Evolutionary conservation across 2,888 invertebrate genomes (phyloP), one percentile per base, ranked within the genome.

Genomic region (Ischnus inquisitorius): DNA sequence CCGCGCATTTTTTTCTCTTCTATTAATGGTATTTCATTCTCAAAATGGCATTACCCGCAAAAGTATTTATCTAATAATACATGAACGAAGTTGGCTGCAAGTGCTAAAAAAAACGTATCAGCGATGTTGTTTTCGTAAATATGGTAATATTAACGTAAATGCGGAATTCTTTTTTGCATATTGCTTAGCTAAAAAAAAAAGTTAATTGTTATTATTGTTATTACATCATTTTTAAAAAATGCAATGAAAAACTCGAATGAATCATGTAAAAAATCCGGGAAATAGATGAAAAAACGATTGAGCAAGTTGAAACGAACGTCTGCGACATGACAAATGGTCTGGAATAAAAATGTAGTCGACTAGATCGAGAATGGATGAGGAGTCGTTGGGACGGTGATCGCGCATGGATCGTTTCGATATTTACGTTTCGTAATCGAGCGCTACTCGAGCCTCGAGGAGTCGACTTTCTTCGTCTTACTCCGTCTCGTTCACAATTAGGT

Each of bases 341-440:
- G 5, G 34, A 34, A 34, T 34, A 34, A 34, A 34, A 34, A 34
- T 34, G 8, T 4, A 34, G 8, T 6, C 34, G 34, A 34, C 34
- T n/a, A n/a, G n/a, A n/a, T n/a, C n/a, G n/a, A n/a, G n/a, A n/a
- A n/a, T n/a, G n/a, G 34, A 34, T 34, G 34, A 34, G 8, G 8
- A 34, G 34, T 34, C 8, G 34, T 34, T 54, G 54, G 10, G 54
- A 22, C 54, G 22, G 54, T 8, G 22, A 54, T 54, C 54, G 22
- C 12, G 54, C 12, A 54, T 46, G 3, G 14, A 46, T 43, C 25
- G 48, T 16, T 28, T 48, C 28, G 51, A 48, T 19, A 41, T 43
- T 57, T 71, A 12, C 14, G 41, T 54, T 71, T 57, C 19, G 71
- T 41, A 71, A 71, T 69, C 39, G 69, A 69, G 54, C 25, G 22